A percentile compares a stretch with the other conserved stretches of the same genome.
Conservation (phyloP, 1,140 invertebrate genomes). For the Bilobella aurantiaca region DNA sequence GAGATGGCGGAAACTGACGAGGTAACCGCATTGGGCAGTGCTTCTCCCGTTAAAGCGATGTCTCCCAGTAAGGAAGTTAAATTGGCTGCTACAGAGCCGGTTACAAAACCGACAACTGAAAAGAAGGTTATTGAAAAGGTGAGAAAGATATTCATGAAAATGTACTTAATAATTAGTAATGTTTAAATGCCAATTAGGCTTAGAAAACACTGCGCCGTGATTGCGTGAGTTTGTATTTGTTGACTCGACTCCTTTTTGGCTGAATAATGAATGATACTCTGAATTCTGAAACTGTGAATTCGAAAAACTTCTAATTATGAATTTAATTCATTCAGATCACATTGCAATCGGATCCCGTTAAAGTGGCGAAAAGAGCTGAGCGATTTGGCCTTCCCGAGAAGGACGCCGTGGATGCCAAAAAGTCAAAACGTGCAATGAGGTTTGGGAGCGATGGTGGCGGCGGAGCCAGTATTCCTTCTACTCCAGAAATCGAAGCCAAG, state of each 20-base stretch:
- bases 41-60: too few species aligned
- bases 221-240: too few species aligned
- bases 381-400: slow-evolving; percentile 20
- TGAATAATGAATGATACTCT: too few species aligned
- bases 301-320: too few species aligned
- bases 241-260: too few species aligned
- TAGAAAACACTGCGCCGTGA: too few species aligned
- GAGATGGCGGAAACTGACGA: too few species aligned
- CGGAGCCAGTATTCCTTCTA: background rate
- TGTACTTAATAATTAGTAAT: background rate
- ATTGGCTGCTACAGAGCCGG: background rate
- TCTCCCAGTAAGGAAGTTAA: background rate
- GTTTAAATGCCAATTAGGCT: background rate
- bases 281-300: too few species aligned
- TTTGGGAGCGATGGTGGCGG: background rate
- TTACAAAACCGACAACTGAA: background rate
- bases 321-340: background rate
- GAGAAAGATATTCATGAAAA: background rate
- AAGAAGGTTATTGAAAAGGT: background rate
- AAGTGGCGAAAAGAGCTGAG: slow-evolving; percentile 14
- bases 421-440: slow-evolving; percentile 15
- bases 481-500: slow-evolving; percentile 15
- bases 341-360: slow-evolving; percentile 1
- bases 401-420: slow-evolving; percentile 6
- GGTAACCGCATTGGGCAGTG: too few species aligned